Percentiles rank a stretch among this genome's conserved stretches.
Evolutionary conservation across 2,888 invertebrate species (phyloP).

Genomic region (Teleiodes luculella): DNA sequence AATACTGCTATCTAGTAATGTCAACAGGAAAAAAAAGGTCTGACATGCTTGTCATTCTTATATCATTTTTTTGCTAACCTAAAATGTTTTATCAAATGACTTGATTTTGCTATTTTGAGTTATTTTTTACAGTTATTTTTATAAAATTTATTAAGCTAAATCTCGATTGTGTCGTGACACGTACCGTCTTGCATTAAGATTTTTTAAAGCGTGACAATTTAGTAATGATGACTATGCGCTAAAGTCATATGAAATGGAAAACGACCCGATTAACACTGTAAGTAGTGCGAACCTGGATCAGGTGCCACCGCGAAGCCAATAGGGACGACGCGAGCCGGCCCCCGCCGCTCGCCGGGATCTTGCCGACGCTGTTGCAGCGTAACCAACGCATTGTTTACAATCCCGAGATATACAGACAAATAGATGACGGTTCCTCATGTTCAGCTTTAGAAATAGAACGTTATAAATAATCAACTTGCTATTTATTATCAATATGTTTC

Average conservation of each 20-base stretch:
- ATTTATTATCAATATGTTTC: no score
- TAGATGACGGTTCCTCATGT: neutral
- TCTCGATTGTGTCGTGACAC: slow-evolving; percentile 70
- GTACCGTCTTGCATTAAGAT: slow-evolving; percentile 48
- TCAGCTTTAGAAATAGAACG: neutral
- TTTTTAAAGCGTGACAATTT: slow-evolving; percentile 65
- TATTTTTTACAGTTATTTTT: slow-evolving; percentile 73
- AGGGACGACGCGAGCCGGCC: no score
- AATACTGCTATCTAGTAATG: slow-evolving; percentile 73
- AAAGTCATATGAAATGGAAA: slow-evolving; percentile 69
- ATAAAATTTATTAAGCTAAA: slow-evolving; percentile 68
- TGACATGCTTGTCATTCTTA: slow-evolving; percentile 74
- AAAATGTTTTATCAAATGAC: slow-evolving; percentile 79
- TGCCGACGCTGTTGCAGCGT: neutral
- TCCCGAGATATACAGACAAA: neutral
- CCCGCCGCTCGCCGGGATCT: neutral
- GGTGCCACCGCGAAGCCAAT: no score
- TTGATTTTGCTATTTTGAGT: slow-evolving; percentile 71
- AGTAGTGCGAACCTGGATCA: slow-evolving; percentile 41
- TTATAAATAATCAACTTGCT: neutral
- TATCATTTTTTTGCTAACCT: slow-evolving; percentile 78
- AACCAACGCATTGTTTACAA: slow-evolving; percentile 11
- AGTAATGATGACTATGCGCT: slow-evolving; percentile 69
- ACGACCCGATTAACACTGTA: slow-evolving; percentile 75
- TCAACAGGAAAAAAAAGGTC: slow-evolving; percentile 77